Evolutionary conservation across 2,113 vertebrate species (phyloP).

Genomic region (Xiphias gladius): DNA sequence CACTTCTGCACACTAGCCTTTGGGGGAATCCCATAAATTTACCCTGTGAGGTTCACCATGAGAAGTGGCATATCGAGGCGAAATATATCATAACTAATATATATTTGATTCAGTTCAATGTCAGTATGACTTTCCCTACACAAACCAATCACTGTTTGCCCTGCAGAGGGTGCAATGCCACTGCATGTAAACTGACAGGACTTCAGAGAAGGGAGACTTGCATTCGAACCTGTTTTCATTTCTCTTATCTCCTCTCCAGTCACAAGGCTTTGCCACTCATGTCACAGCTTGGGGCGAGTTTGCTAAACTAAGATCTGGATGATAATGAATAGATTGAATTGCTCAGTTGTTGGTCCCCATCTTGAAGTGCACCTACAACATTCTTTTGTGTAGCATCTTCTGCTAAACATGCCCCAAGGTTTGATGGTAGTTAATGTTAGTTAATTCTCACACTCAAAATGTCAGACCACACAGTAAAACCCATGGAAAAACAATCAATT

Average conservation of each 20-base stretch:
- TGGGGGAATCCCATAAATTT: conserved; percentile 26
- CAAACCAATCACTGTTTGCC: neutral
- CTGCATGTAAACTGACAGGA: neutral
- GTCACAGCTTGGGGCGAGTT: conserved; percentile 55
- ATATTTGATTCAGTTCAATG: neutral
- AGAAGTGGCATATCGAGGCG: neutral
- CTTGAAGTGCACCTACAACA: conserved; percentile 44
- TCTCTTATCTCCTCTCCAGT: conserved; percentile 68
- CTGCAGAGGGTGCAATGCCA: conserved; percentile 53
- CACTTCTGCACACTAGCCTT: conserved; percentile 31
- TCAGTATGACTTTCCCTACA: too few species aligned
- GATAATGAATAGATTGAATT: conserved; percentile 73
- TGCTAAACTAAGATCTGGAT: conserved; percentile 47
- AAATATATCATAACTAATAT: neutral
- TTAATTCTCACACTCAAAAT: conserved; percentile 64
- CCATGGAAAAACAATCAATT: conserved; percentile 40
- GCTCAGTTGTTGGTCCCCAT: conserved; percentile 53
- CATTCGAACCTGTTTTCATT: conserved; percentile 60
- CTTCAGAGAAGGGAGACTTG: neutral
- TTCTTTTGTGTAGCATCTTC: conserved; percentile 47
- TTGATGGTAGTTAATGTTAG: conserved; percentile 10
- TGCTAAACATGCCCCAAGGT: conserved; percentile 51
- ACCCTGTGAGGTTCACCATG: neutral
- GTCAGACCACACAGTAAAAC: conserved; percentile 58
- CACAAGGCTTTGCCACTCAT: conserved; percentile 75